Conservation (phyloP, 2,888 invertebrate species). For the Campaea margaritaria region DNA sequence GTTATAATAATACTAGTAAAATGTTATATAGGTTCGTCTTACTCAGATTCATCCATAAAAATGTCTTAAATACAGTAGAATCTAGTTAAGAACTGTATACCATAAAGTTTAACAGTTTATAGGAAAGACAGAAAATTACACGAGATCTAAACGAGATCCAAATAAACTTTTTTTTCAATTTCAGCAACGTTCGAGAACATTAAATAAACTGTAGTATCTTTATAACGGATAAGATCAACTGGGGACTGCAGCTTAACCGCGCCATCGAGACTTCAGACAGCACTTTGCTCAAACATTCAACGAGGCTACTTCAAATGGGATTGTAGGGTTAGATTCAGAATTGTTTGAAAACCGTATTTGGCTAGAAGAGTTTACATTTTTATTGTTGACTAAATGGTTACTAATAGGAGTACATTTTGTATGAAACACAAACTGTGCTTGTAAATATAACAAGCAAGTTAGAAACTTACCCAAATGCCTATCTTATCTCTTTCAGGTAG, state of each 20-base stretch:
- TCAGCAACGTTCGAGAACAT: neutral
- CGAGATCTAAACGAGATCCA: neutral
- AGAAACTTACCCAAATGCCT: too few species aligned
- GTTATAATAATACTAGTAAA: too few species aligned
- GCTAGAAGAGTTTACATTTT: neutral
- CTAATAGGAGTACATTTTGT: too few species aligned
- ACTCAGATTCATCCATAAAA: too few species aligned
- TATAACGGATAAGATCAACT: slow-evolving; percentile 15
- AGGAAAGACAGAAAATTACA: neutral
- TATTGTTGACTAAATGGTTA: too few species aligned
- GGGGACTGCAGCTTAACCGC: slow-evolving; percentile 15
- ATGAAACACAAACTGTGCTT: too few species aligned
- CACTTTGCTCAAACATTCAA: slow-evolving; percentile 11
- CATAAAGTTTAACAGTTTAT: neutral
- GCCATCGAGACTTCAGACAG: slow-evolving; percentile 7
- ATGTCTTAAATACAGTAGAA: too few species aligned
- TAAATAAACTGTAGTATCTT: slow-evolving; percentile 5
- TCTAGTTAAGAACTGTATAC: too few species aligned
- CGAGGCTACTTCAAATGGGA: neutral
- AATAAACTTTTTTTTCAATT: slow-evolving; percentile 14
- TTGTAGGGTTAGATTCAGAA: neutral
- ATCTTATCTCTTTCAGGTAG: too few species aligned
- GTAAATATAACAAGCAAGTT: too few species aligned
- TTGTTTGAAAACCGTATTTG: neutral
- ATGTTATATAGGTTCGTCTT: too few species aligned